Conservation (phyloP, 2,113 vertebrate genomes). For the Sylvilagus bachmani region DNA sequence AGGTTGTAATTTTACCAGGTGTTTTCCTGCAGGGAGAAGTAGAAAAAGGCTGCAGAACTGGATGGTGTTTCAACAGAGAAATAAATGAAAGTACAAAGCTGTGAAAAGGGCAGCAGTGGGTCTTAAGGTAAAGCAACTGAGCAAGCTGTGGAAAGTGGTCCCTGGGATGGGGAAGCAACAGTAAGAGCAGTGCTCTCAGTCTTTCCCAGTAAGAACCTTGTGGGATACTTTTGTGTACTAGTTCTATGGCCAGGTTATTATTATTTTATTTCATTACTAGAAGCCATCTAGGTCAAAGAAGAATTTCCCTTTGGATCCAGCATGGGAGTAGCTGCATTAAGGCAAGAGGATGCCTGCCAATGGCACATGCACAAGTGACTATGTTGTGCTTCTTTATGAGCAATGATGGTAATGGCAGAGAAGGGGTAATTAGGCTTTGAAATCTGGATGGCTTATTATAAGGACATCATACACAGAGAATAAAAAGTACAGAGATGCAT, state of each 20-base stretch:
- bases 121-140: slow-evolving; percentile 31
- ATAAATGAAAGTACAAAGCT: slow-evolving; percentile 40
- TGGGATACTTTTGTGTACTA: slow-evolving; percentile 35
- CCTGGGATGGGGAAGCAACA: not conserved
- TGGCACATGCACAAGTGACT: not conserved
- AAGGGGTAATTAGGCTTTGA: slow-evolving; percentile 44
- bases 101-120: slow-evolving; percentile 8
- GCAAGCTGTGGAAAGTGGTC: not conserved
- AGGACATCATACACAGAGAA: slow-evolving; percentile 31
- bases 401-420: not conserved
- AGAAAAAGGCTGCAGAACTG: slow-evolving; percentile 19
- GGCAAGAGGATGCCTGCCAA: not conserved
- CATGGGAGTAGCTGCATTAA: slow-evolving; percentile 40
- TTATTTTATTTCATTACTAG: slow-evolving; percentile 32
- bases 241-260: not conserved
- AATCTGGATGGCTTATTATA: slow-evolving; percentile 41
- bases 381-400: slow-evolving; percentile 27
- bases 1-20: slow-evolving; percentile 34
- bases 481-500: slow-evolving; percentile 11
- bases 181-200: not conserved
- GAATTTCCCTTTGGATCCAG: slow-evolving; percentile 47
- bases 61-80: slow-evolving; percentile 30
- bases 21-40: slow-evolving; percentile 46
- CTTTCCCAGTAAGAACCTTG: slow-evolving; percentile 55
- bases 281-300: slow-evolving; percentile 19